These are phyloP conservation scores for Platynereis dumerilii DNA, from an alignment of 2,888 invertebrate genomes.

Conservation along the genomic window DNA sequence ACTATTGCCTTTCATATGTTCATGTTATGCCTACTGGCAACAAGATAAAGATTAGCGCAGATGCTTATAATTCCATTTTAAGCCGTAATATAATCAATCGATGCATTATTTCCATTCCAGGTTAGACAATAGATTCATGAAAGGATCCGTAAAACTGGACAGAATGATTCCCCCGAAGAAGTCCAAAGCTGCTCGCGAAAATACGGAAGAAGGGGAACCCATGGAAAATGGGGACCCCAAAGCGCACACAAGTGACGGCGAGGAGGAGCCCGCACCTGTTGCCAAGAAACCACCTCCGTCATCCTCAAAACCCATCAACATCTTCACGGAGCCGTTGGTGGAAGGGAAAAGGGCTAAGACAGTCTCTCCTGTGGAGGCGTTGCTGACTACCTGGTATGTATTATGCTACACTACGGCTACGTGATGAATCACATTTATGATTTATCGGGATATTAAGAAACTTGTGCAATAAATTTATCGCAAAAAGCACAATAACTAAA, in stretches of 20 bases:
- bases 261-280: constrained; percentile 4
- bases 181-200: constrained; percentile 32
- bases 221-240: constrained; percentile 1
- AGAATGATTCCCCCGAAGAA: constrained; percentile 39
- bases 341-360: constrained; percentile 31
- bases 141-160: not conserved
- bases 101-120: no score
- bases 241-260: constrained; percentile 3
- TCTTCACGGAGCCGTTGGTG: constrained; percentile 29
- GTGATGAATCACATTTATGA: no score
- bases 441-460: no score
- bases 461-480: no score
- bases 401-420: no score
- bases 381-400: constrained; percentile 18
- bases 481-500: no score
- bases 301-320: constrained; percentile 22
- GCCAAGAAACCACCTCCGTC: not conserved
- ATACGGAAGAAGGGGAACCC: not conserved
- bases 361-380: constrained; percentile 18
- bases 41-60: no score
- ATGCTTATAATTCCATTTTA: no score
- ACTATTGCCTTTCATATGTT: no score
- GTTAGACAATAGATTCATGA: no score
- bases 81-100: no score
- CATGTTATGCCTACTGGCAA: no score